A percentile compares a stretch with the other conserved stretches of the same genome.
phyloP scores from a whole-genome alignment of 2,797 vertebrate genomes.

The Oceanodroma leucorhoa region DNA sequence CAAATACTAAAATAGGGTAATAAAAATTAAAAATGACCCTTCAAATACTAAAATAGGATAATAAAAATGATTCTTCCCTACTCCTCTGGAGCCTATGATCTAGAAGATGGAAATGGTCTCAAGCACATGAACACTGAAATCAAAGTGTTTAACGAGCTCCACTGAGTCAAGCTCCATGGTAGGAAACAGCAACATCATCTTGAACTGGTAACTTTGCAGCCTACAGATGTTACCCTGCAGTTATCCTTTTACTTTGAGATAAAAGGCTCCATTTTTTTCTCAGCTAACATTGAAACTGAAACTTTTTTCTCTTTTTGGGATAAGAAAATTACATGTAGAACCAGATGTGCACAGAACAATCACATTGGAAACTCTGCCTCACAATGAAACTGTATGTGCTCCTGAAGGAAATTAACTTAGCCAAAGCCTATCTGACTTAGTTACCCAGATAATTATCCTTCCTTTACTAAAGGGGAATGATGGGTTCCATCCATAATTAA shows the following conservation, averaged over 20 bases:
- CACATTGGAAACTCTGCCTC: background rate
- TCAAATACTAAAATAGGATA: background rate
- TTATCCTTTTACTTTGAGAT: background rate
- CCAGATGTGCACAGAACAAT: background rate
- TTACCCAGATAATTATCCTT: background rate
- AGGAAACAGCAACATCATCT: background rate
- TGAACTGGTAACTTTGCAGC: background rate
- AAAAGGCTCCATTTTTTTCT: background rate
- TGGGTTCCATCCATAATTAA: background rate
- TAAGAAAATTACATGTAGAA: background rate
- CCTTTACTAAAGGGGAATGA: background rate
- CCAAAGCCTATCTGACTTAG: background rate
- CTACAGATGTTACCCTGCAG: background rate
- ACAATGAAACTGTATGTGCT: background rate
- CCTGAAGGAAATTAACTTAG: background rate
- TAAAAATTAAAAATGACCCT: conserved; percentile 25
- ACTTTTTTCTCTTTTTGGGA: background rate
- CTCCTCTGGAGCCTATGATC: background rate
- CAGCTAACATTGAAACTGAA: background rate
- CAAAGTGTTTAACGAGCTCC: background rate
- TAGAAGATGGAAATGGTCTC: background rate
- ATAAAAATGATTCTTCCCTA: background rate
- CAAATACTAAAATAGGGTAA: background rate
- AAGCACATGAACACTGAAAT: background rate
- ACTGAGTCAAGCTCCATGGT: background rate